Base-by-base conservation (phyloP, 30 jellyfish, hydroid and myxozoan genomes). In the Mastigias papua region DNA sequence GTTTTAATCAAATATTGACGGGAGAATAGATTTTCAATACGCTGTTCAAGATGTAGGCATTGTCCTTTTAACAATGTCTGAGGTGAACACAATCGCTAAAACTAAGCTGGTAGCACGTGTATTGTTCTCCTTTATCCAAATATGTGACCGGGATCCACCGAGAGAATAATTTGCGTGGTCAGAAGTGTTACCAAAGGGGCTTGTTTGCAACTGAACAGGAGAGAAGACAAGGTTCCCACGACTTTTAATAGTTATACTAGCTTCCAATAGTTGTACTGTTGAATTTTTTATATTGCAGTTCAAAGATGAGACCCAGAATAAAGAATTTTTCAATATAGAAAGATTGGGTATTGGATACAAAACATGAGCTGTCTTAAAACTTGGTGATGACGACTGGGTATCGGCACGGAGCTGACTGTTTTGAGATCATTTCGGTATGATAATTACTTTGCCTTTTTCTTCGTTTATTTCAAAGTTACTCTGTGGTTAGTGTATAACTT, bases 351-450 rank as follows among this genome's bases (percentile, higher is more conserved):
- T 11, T 15, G 15, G 9, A 27, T 27, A n/a, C 19, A 8, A 42
- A 17, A 63, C 42, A 63, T 27, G 74, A 22, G 74, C 74, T 34
- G 68, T 15, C 35, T 11, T 37, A 49, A 34, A 34, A 1, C 50
- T 28, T 48, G 33, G 92, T 26, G 27, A 61, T 79, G 90, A 66
- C 69, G 25, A 64, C 88, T 5, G 29, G 34, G 0, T 29, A 80
- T 26, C 87, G 94, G 1, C 94, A 85, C 48, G 94, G 94, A 4
- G 94, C 94, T 21, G 94, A 85, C 66, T 72, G 69, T 50, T 85
- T 85, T 85, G 94, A 85, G 48, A 85, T 85, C 42, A 28, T 73
- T 46, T 85, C 94, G 88, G 94, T 85, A 48, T 51, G 94, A 7
- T 13, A 32, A 13, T 42, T 21, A 5, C 28, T 49, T 4, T 21